Evolutionary conservation across 2,113 vertebrate genomes (phyloP), one percentile per base, ranked within the genome.

Genomic region (Leuciscus idus): DNA sequence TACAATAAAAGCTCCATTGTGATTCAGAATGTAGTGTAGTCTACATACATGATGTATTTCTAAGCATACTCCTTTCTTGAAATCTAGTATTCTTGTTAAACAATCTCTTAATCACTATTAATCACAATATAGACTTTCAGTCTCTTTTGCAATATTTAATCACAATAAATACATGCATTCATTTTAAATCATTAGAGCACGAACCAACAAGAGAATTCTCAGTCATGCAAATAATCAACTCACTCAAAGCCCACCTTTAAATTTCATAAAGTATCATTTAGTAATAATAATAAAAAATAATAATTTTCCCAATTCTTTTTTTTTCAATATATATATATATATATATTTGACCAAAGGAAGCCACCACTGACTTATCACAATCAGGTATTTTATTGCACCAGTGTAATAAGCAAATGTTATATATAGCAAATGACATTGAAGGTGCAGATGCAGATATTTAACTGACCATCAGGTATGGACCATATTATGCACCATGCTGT

Each of bases 401-500:
- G 52, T 70, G 30, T 21, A 39, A 23, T 23, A 72, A 23, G 33
- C 19, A 72, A 72, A 39, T 11, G 0, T 2, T 1, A 39, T 19
- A 36, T 9, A 39, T 72, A 39, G 68, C 8, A 39, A 39, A 39
- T 72, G 4, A 39, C 36, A 4, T 2, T 72, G 33, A 72, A 39
- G 8, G 4, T 23, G 33, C 68, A 19, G 30, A 30, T 68, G 30
- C 8, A 43, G 6, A 43, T 59, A 57, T 50, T 75, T 68, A 62
- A 46, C 33, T 81, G 26, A 28, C 15, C 73, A 4, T 66, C 43
- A 77, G 30, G 8, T 6, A 7, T 28, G 5, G 12, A 48, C 55
- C 55, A 57, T 76, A 93, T 12, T 13, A 48, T 55, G 93, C 94
- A 94, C 92, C 92, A 83, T 64, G 88, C 89, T 88, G 93, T 95